Conservation (phyloP, 2,797 vertebrate genomes). For the Rachycentron canadum region DNA sequence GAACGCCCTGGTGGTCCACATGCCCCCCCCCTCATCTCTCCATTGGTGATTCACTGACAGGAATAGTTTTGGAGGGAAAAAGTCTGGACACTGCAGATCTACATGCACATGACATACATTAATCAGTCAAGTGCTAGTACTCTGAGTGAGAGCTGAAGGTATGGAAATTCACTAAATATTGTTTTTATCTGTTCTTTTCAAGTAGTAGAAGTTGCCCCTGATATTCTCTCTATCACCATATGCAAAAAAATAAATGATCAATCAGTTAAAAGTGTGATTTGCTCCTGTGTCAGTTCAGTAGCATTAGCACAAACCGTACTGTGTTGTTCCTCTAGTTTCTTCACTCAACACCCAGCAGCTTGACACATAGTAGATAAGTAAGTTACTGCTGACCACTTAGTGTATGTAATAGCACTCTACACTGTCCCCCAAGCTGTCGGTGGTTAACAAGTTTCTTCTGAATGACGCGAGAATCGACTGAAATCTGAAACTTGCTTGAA, state of each 20-base stretch:
- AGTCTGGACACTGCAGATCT: neutral
- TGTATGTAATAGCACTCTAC: neutral
- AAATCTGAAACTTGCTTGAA: constrained; percentile 30
- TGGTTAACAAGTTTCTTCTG: constrained; percentile 4
- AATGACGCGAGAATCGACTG: constrained; percentile 15
- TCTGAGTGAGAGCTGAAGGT: neutral
- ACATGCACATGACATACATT: neutral
- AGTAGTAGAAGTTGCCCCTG: neutral
- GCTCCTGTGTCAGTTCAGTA: neutral
- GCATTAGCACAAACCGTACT: too few species aligned
- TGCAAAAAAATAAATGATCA: neutral
- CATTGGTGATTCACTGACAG: neutral
- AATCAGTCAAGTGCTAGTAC: neutral
- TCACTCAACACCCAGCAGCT: constrained; percentile 9
- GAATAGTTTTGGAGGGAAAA: neutral
- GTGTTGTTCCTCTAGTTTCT: neutral
- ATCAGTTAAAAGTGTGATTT: neutral
- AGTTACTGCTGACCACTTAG: constrained; percentile 9
- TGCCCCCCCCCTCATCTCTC: neutral
- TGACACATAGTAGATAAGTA: constrained; percentile 6
- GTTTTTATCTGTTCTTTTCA: neutral
- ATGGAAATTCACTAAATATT: neutral
- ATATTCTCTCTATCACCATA: neutral
- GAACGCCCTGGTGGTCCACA: neutral
- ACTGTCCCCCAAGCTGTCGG: neutral